These are phyloP conservation scores for Rhyacophila brunnea DNA, from an alignment of 1,140 invertebrate genomes.

Conservation along the genomic window DNA sequence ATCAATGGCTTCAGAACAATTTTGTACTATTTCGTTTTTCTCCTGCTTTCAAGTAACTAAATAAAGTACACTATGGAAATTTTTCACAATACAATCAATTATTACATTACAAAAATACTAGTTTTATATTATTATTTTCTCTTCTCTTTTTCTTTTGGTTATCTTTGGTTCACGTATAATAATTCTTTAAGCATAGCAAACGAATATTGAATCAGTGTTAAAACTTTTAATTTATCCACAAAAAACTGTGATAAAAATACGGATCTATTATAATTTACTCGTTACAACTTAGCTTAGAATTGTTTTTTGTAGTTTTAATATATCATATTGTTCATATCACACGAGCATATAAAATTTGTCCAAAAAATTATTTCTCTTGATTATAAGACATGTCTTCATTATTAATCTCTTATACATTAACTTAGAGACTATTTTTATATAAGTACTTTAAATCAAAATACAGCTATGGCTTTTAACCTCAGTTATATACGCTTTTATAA, in stretches of 20 bases:
- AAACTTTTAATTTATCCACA: constrained; percentile 30
- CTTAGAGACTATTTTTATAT: neutral
- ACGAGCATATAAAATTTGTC: constrained; percentile 36
- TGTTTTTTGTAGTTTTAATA: constrained; percentile 31
- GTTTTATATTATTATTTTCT: too few species aligned
- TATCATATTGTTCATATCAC: constrained; percentile 31
- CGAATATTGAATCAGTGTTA: constrained; percentile 28
- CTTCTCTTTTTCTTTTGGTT: constrained; percentile 25
- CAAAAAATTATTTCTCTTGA: constrained; percentile 35
- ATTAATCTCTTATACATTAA: constrained; percentile 5
- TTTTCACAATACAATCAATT: constrained; percentile 5
- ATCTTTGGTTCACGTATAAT: constrained; percentile 29
- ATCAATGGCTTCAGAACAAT: constrained; percentile 33
- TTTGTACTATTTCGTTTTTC: constrained; percentile 35
- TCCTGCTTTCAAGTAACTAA: constrained; percentile 14
- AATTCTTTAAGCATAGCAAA: constrained; percentile 33
- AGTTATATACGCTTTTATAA: too few species aligned
- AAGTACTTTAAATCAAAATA: neutral
- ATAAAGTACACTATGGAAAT: constrained; percentile 28
- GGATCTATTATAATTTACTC: constrained; percentile 25
- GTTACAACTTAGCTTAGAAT: constrained; percentile 31
- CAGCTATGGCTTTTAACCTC: too few species aligned
- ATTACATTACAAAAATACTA: constrained; percentile 35
- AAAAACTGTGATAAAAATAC: constrained; percentile 36
- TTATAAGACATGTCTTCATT: constrained; percentile 27